A percentile compares a stretch with the other conserved stretches of the same genome.
Conservation (phyloP, 2,113 vertebrate species). For the Cebidichthys violaceus region DNA sequence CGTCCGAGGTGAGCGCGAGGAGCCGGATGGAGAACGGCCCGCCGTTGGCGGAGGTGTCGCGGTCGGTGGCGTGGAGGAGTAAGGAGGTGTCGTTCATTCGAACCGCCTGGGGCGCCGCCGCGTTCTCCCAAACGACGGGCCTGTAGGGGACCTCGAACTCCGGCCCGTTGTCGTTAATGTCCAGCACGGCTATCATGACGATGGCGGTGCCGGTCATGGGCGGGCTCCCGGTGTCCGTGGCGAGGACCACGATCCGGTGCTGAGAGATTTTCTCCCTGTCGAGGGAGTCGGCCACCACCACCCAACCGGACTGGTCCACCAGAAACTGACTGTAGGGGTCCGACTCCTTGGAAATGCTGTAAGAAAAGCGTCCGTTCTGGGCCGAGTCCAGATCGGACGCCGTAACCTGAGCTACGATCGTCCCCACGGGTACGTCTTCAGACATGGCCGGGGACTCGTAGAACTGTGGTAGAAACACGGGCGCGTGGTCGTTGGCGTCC, state of each 20-base stretch:
- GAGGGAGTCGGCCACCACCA: slow-evolving; percentile 84
- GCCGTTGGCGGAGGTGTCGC: slow-evolving; percentile 84
- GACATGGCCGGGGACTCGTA: slow-evolving; percentile 85
- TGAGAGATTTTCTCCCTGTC: slow-evolving; percentile 86
- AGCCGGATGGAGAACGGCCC: slow-evolving; percentile 88
- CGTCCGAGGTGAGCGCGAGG: slow-evolving; percentile 73
- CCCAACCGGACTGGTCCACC: slow-evolving; percentile 86
- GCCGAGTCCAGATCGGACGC: slow-evolving; percentile 90
- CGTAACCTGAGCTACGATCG: slow-evolving; percentile 88
- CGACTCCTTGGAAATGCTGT: slow-evolving; percentile 85
- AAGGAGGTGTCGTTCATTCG: slow-evolving; percentile 88
- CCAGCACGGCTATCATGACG: slow-evolving; percentile 84
- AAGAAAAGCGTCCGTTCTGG: slow-evolving; percentile 88
- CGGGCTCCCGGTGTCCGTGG: slow-evolving; percentile 86
- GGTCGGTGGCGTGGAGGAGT: slow-evolving; percentile 85
- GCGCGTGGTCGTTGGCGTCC: slow-evolving; percentile 90
- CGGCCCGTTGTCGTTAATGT: slow-evolving; percentile 91
- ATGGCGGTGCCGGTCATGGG: slow-evolving; percentile 86
- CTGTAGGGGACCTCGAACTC: slow-evolving; percentile 88
- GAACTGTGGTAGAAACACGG: slow-evolving; percentile 88
- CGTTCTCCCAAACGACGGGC: slow-evolving; percentile 91
- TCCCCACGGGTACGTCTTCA: slow-evolving; percentile 86
- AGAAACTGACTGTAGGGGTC: slow-evolving; percentile 87
- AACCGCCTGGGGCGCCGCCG: slow-evolving; percentile 82
- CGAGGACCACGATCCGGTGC: slow-evolving; percentile 87